Evolutionary conservation across 2,888 invertebrate species (phyloP).

Genomic region (Heliconius cydno): DNA sequence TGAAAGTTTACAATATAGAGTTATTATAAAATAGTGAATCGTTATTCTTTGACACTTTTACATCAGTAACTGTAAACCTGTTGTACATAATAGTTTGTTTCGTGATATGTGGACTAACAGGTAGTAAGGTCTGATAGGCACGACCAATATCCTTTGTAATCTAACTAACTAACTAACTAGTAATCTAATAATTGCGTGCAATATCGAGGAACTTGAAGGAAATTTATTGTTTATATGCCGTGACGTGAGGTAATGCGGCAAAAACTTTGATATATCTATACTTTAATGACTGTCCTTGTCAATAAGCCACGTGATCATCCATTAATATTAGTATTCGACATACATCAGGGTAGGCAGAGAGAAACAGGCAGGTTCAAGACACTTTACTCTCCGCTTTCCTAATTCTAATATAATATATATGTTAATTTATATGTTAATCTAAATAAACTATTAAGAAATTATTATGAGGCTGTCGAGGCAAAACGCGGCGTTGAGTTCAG

Average conservation of each 20-base stretch:
- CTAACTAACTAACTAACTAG: too few relatives aligned
- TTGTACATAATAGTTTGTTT: not conserved
- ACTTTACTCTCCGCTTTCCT: too few relatives aligned
- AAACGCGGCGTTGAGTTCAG: too few relatives aligned
- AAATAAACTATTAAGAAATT: too few relatives aligned
- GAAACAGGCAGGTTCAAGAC: too few relatives aligned
- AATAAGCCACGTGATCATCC: too few relatives aligned
- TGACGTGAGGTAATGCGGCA: not conserved
- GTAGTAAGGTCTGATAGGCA: constrained; percentile 12
- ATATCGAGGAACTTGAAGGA: not conserved
- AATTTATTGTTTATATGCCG: not conserved
- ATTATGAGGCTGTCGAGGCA: too few relatives aligned
- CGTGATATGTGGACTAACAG: constrained; percentile 13
- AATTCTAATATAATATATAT: too few relatives aligned
- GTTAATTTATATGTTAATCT: too few relatives aligned
- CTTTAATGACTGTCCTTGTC: not conserved
- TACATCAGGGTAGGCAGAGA: too few relatives aligned
- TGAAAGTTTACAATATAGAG: not conserved
- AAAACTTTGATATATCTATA: too few relatives aligned
- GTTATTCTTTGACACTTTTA: not conserved
- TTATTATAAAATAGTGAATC: not conserved
- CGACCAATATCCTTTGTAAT: not conserved
- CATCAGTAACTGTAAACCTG: not conserved
- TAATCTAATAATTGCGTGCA: not conserved
- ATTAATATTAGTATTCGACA: too few relatives aligned